Percentiles rank a stretch among this genome's conserved stretches.
Evolutionary conservation across 2,113 vertebrate species (phyloP).

Genomic region (Xenus cinereus): DNA sequence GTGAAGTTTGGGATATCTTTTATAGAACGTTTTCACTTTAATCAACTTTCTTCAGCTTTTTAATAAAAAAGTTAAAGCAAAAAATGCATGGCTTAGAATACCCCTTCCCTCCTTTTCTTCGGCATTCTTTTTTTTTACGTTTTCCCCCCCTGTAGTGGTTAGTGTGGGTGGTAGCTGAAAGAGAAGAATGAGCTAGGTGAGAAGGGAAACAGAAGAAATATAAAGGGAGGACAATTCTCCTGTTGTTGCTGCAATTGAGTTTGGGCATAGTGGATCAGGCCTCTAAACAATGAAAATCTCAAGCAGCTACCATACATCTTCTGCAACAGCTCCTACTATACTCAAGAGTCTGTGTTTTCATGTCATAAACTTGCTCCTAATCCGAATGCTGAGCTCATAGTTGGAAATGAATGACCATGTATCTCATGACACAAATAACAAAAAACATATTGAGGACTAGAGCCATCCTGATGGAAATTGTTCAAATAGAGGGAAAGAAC

Average conservation of each 20-base stretch:
- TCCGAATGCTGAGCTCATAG: neutral
- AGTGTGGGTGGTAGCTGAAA: neutral
- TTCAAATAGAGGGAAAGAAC: neutral
- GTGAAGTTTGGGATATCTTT: neutral
- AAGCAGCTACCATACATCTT: neutral
- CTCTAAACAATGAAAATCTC: neutral
- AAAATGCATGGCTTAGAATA: neutral
- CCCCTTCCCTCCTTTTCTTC: neutral
- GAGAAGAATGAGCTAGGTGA: neutral
- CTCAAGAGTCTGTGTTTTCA: neutral
- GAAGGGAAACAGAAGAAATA: neutral
- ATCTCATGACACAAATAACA: neutral
- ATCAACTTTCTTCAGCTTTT: neutral
- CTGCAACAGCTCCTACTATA: neutral
- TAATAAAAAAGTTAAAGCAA: neutral
- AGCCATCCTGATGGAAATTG: neutral
- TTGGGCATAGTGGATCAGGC: neutral
- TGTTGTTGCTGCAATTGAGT: neutral
- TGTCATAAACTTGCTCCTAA: neutral
- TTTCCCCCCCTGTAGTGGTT: neutral
- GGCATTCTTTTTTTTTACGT: neutral
- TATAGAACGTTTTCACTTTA: neutral
- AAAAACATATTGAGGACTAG: neutral
- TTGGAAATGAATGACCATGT: neutral
- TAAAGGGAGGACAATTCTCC: neutral